phyloP scores from a whole-genome alignment of 1,140 invertebrate species.

The Lucilia sericata region DNA sequence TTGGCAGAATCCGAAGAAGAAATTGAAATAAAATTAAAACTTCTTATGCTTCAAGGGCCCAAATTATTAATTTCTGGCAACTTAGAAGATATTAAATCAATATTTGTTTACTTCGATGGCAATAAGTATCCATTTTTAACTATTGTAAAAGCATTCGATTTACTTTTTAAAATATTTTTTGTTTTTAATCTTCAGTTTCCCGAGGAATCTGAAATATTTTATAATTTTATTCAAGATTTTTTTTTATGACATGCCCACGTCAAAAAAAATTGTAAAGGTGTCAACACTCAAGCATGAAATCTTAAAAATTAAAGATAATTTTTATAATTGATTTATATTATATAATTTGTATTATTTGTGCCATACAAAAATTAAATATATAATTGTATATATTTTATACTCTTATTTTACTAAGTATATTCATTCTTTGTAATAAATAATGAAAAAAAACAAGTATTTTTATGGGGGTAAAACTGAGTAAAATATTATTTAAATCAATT shows the following conservation, averaged over 20 bases:
- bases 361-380: too few species aligned
- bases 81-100: neutral
- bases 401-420: too few species aligned
- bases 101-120: neutral
- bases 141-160: neutral
- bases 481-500: too few species aligned
- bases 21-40: neutral
- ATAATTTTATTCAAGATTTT: slow-evolving; percentile 1
- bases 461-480: too few species aligned
- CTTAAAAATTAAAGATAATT: too few species aligned
- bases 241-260: neutral
- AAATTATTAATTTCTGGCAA: neutral
- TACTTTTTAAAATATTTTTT: neutral
- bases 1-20: neutral
- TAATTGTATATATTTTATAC: too few species aligned
- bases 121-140: neutral
- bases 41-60: neutral
- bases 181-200: neutral
- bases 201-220: neutral
- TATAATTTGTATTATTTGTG: too few species aligned
- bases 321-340: too few species aligned
- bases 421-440: too few species aligned
- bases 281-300: neutral
- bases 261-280: neutral
- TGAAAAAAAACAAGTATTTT: too few species aligned